Percentiles rank a stretch among this genome's conserved stretches.
These are phyloP conservation scores for Habropoda laboriosa DNA, from an alignment of 1,140 invertebrate species.

Conservation along the genomic window DNA sequence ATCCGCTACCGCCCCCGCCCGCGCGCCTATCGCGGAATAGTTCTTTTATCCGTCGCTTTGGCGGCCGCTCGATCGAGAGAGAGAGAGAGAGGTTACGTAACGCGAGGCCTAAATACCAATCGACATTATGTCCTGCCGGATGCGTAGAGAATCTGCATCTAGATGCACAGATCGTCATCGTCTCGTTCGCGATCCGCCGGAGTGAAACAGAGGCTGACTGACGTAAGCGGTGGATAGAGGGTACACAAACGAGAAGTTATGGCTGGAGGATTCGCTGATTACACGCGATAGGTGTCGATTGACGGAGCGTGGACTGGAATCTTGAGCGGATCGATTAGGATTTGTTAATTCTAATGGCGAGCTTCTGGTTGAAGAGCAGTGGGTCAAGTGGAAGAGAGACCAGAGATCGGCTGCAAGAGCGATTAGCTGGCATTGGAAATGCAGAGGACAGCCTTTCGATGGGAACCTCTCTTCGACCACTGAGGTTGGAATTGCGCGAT, in stretches of 20 bases:
- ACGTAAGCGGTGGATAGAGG: neutral
- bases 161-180: constrained; percentile 38
- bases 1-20: constrained; percentile 32
- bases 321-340: neutral
- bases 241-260: neutral
- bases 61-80: constrained; percentile 42
- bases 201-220: constrained; percentile 3
- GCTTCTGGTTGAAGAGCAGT: neutral
- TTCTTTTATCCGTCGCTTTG: constrained; percentile 49
- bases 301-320: neutral
- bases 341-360: neutral
- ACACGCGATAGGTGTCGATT: constrained; percentile 31
- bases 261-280: neutral
- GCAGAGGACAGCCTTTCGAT: neutral
- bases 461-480: too few species aligned
- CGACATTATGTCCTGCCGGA: constrained; percentile 18
- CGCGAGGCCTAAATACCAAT: constrained; percentile 66
- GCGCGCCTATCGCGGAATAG: constrained; percentile 47
- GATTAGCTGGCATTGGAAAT: constrained; percentile 12
- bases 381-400: neutral
- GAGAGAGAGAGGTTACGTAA: constrained; percentile 60
- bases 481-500: neutral
- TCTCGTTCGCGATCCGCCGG: neutral
- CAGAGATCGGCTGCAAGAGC: neutral
- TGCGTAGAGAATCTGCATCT: constrained; percentile 35